Evolutionary conservation across 2,888 invertebrate species (phyloP).

Genomic region (Coelopa pilipes): DNA sequence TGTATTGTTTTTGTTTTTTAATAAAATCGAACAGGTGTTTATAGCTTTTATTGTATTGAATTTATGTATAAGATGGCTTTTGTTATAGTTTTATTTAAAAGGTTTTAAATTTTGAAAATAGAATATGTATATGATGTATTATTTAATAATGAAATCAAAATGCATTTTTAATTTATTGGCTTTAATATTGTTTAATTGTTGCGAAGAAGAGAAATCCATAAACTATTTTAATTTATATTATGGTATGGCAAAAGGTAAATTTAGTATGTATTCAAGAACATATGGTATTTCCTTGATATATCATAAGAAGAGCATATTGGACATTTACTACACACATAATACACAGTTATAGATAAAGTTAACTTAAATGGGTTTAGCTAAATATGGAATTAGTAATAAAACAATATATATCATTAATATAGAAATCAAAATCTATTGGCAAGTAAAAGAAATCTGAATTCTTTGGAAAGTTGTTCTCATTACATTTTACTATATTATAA

Average conservation of each 20-base stretch:
- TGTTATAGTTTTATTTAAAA: slow-evolving; percentile 24
- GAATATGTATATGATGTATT: slow-evolving; percentile 28
- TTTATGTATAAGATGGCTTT: slow-evolving; percentile 24
- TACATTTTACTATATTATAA: slow-evolving; percentile 15
- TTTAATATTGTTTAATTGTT: slow-evolving; percentile 20
- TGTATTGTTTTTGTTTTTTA: slow-evolving; percentile 9
- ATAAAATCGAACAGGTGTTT: background rate
- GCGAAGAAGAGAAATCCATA: background rate
- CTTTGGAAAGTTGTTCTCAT: slow-evolving; percentile 27
- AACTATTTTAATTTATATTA: slow-evolving; percentile 5
- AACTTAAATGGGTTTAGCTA: background rate
- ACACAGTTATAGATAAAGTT: background rate
- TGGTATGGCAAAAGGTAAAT: background rate
- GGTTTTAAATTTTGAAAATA: slow-evolving; percentile 13
- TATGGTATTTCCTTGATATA: too few species aligned
- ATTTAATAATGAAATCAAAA: slow-evolving; percentile 25
- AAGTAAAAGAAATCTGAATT: slow-evolving; percentile 22
- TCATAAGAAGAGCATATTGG: too few species aligned
- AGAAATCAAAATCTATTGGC: slow-evolving; percentile 24
- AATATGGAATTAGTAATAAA: slow-evolving; percentile 7
- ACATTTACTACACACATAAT: background rate
- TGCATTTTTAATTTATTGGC: slow-evolving; percentile 17
- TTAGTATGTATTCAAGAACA: background rate
- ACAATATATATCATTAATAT: slow-evolving; percentile 16
- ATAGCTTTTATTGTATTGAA: slow-evolving; percentile 8